Conservation (phyloP, 2,113 vertebrate genomes). For the Mesembrinibis cayennensis region DNA sequence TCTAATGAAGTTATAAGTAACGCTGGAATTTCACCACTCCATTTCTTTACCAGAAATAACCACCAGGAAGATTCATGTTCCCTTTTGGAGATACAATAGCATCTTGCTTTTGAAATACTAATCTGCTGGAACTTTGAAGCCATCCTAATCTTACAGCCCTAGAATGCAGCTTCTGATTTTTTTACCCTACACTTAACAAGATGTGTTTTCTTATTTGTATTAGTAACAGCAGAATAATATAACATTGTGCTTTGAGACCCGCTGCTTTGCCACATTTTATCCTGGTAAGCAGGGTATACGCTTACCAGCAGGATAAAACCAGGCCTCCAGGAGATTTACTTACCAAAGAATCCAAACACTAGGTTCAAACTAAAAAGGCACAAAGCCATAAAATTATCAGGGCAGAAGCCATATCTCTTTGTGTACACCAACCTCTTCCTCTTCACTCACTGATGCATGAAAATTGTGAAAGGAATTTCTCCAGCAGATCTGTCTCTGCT, state of each 20-base stretch:
- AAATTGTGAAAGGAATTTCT: conserved; percentile 31
- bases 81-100: not conserved
- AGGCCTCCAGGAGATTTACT: conserved; percentile 1
- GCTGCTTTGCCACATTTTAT: not conserved
- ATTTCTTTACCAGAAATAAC: not conserved
- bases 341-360: conserved; percentile 39
- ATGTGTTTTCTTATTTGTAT: not conserved
- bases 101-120: not conserved
- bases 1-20: not conserved
- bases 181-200: not conserved
- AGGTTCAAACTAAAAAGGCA: not conserved
- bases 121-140: not conserved
- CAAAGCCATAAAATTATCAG: not conserved
- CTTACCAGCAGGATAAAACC: not conserved
- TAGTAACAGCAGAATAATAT: not conserved
- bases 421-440: conserved; percentile 8
- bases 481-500: conserved; percentile 31
- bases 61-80: not conserved
- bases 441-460: not conserved
- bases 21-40: not conserved
- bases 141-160: not conserved
- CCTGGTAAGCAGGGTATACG: not conserved
- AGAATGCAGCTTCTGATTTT: not conserved
- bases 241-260: not conserved
- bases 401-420: conserved; percentile 21